These are phyloP conservation scores for Eulemur albifrons DNA, from an alignment of 2,797 vertebrate species.

Conservation along the genomic window DNA sequence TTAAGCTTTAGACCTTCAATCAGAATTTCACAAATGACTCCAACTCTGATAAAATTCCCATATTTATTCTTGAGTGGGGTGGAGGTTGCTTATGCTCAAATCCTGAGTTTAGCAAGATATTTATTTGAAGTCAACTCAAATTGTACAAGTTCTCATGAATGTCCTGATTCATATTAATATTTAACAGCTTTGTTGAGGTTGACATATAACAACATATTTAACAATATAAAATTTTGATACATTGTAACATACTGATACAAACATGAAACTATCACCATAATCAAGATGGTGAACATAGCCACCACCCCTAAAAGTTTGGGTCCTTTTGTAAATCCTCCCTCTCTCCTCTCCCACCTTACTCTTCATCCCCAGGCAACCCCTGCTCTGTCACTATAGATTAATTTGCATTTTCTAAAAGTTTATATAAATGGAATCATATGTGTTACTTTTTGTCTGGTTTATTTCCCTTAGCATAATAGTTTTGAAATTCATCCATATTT, in stretches of 20 bases:
- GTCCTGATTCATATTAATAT: background rate
- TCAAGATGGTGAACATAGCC: background rate
- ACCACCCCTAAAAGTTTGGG: background rate
- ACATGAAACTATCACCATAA: background rate
- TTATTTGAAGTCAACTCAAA: background rate
- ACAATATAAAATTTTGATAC: background rate
- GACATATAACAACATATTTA: background rate
- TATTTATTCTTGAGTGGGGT: background rate
- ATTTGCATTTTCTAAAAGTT: background rate
- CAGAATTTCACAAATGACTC: background rate
- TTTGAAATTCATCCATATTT: conserved; percentile 11
- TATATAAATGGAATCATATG: background rate
- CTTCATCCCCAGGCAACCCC: background rate
- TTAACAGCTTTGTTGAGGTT: background rate
- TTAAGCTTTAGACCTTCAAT: background rate
- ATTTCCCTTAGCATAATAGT: background rate
- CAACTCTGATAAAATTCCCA: background rate
- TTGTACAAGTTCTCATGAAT: background rate
- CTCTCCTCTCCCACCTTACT: background rate
- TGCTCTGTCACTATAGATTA: background rate
- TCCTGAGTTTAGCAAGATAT: background rate
- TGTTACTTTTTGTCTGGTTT: background rate
- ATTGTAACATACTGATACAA: background rate
- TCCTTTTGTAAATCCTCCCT: background rate
- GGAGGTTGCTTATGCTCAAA: background rate